Conservation (phyloP, 1,140 invertebrate genomes). For the Caenorhabditis latens region DNA sequence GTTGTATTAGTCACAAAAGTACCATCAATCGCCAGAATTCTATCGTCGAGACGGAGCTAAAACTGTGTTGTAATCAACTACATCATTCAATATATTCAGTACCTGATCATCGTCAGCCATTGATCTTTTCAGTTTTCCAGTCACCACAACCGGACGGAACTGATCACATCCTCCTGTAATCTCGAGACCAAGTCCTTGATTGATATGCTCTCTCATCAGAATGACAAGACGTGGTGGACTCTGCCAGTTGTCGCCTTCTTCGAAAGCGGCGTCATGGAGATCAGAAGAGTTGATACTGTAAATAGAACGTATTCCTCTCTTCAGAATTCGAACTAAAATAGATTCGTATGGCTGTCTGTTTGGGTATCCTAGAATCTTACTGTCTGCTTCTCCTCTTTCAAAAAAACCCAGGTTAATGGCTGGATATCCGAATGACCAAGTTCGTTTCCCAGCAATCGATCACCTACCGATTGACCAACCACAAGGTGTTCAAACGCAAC, state of each 20-base stretch:
- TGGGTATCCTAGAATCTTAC: neutral
- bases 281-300: slow-evolving; percentile 22
- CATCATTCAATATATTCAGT: neutral
- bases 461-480: slow-evolving; percentile 10
- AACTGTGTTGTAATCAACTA: neutral
- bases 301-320: neutral
- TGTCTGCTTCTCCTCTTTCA: too few species aligned
- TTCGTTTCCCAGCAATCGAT: neutral
- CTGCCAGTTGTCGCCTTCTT: slow-evolving; percentile 11
- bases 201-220: slow-evolving; percentile 36
- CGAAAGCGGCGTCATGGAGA: neutral
- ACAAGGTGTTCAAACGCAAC: slow-evolving; percentile 8
- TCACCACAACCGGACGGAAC: slow-evolving; percentile 26
- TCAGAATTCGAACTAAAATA: too few species aligned
- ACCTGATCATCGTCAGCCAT: slow-evolving; percentile 46
- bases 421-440: too few species aligned
- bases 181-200: slow-evolving; percentile 20
- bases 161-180: slow-evolving; percentile 11
- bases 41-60: slow-evolving; percentile 29
- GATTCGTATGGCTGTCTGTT: too few species aligned
- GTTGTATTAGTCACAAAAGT: slow-evolving; percentile 38
- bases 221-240: slow-evolving; percentile 24
- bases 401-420: too few species aligned
- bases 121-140: slow-evolving; percentile 6
- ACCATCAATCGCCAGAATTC: slow-evolving; percentile 22